Evolutionary conservation across 2,113 vertebrate genomes (phyloP).

Genomic region (Penelope pileata): DNA sequence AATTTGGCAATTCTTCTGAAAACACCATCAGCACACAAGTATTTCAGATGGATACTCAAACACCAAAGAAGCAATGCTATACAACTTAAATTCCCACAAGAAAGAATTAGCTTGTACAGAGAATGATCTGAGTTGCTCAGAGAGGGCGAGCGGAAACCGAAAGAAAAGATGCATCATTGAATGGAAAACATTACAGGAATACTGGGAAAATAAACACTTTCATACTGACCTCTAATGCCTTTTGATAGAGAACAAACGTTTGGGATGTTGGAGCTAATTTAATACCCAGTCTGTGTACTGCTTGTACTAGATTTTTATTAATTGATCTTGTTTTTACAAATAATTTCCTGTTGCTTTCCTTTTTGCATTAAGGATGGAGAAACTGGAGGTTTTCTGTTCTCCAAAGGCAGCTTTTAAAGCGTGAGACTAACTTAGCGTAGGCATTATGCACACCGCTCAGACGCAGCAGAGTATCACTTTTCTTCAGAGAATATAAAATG

Average conservation of each 20-base stretch:
- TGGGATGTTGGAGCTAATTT: background rate
- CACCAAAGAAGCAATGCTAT: conserved; percentile 15
- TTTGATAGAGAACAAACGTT: background rate
- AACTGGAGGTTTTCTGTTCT: background rate
- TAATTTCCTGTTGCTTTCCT: background rate
- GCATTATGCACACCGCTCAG: background rate
- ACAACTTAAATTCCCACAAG: conserved; percentile 5
- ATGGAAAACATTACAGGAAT: background rate
- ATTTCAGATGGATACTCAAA: conserved; percentile 24
- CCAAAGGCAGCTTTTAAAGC: background rate
- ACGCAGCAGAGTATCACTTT: background rate
- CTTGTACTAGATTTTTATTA: background rate
- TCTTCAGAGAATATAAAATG: background rate
- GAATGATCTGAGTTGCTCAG: conserved; percentile 2
- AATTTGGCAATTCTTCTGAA: conserved; percentile 25
- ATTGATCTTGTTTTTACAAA: background rate
- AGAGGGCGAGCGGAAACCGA: conserved; percentile 29
- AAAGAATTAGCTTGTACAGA: conserved; percentile 8
- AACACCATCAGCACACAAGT: background rate
- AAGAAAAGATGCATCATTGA: background rate
- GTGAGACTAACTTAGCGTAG: background rate
- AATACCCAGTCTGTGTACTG: background rate
- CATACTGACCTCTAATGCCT: background rate
- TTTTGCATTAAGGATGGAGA: background rate
- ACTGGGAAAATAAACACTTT: background rate